Evolutionary conservation across 2,113 vertebrate genomes (phyloP), one percentile per base, ranked within the genome.

Genomic region (Menidia beryllina): DNA sequence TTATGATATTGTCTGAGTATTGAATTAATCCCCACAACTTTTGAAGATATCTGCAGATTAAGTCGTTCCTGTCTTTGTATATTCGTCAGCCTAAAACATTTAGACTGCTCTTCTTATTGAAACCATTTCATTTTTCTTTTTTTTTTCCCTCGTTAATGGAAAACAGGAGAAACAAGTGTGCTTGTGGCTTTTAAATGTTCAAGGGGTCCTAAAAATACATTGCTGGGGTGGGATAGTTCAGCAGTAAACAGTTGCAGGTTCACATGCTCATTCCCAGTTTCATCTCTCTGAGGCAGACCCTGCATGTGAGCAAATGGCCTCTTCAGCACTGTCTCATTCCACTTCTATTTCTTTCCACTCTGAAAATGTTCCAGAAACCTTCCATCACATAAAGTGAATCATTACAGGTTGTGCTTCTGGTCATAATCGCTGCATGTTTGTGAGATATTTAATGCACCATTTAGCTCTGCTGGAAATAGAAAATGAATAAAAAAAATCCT

Each of bases 401-500:
- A 17, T 59, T 74, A 45, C 52, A 27, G 64, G 45, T 75, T 54
- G 41, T 27, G 38, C 30, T 64, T 74, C 60, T 75, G 34, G 67
- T 69, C 69, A 2, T n/a, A n/a, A n/a, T n/a, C n/a, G n/a, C n/a
- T n/a, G n/a, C n/a, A n/a, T 34, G 72, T 52, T 51, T 23, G 39
- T 67, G 23, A 61, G 63, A 82, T 69, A 74, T 84, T 84, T 58
- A 75, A 83, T 75, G 68, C 53, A 55, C 60, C 73, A 73, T 80
- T 52, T 69, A 67, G 85, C 60, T 51, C 51, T 15, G 10, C 58
- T 63, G 64, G 69, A 83, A 86, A 84, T 79, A 74, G 68, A 77
- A 73, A 62, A 55, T 24, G 48, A 56, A 64, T 83, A 4, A 4
- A 79, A 85, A 85, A 82, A 69, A 55, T 75, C 65, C 67, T 55